A percentile compares a stretch with the other conserved stretches of the same genome.
Conservation (phyloP, 2,888 invertebrate genomes). For the Dendrolimus pini region DNA sequence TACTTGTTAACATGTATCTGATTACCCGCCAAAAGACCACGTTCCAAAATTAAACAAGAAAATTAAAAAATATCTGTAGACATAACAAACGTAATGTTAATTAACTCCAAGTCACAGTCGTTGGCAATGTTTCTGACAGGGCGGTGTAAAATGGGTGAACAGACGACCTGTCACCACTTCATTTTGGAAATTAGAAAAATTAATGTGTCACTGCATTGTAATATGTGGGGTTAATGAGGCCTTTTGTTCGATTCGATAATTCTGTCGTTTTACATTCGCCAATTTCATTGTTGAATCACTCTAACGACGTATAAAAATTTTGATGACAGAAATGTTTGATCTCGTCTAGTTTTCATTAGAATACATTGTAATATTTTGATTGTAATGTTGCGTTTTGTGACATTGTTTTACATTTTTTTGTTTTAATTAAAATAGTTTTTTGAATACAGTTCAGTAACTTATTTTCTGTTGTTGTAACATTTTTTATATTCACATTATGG, state of each 20-base stretch:
- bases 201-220: not conserved
- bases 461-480: no score
- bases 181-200: not conserved
- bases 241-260: not conserved
- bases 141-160: not conserved
- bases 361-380: no score
- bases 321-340: no score
- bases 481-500: no score
- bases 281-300: not conserved
- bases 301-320: no score
- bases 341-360: no score
- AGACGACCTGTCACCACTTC: not conserved
- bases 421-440: no score
- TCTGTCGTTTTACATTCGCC: not conserved
- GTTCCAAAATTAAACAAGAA: conserved; percentile 5
- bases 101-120: conserved; percentile 5
- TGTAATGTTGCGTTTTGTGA: no score
- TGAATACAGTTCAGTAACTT: no score
- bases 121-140: conserved; percentile 2
- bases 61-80: conserved; percentile 1
- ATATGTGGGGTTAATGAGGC: not conserved
- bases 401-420: no score
- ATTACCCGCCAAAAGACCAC: conserved; percentile 5
- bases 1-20: not conserved
- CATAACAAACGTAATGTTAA: conserved; percentile 7